Percentiles rank a stretch among this genome's conserved stretches.
Conservation (phyloP, 2,113 vertebrate species). For the Neodontobutis hainanensis region DNA sequence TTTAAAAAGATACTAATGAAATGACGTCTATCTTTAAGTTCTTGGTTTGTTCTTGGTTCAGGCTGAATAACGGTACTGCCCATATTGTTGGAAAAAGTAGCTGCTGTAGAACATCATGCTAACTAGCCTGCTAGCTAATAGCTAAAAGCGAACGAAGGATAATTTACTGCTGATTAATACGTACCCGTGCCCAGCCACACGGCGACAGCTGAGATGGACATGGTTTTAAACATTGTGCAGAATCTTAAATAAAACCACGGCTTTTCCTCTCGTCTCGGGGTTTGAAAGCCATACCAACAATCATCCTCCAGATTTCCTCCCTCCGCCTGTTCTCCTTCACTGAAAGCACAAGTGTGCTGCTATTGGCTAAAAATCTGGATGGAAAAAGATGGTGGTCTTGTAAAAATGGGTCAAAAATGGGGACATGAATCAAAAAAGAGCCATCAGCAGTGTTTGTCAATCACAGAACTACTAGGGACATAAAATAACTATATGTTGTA, state of each 20-base stretch:
- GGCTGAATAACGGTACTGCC: slow-evolving; percentile 29
- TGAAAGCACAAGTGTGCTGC: slow-evolving; percentile 47
- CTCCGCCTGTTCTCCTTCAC: slow-evolving; percentile 64
- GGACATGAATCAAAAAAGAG: slow-evolving; percentile 14
- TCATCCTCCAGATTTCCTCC: slow-evolving; percentile 72
- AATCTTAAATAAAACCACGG: slow-evolving; percentile 50
- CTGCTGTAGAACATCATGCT: slow-evolving; percentile 40
- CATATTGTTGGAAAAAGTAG: slow-evolving; percentile 48
- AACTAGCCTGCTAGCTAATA: slow-evolving; percentile 56
- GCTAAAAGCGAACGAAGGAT: background rate
- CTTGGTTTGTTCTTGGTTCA: background rate
- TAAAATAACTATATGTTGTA: too few relatives aligned
- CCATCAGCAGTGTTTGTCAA: background rate
- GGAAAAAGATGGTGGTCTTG: slow-evolving; percentile 71
- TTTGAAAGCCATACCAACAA: slow-evolving; percentile 71
- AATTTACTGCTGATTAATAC: slow-evolving; percentile 45
- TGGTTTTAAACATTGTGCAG: slow-evolving; percentile 46
- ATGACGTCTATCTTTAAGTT: background rate
- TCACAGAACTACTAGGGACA: too few relatives aligned
- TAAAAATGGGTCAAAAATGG: background rate
- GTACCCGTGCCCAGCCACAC: slow-evolving; percentile 74
- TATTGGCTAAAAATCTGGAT: slow-evolving; percentile 81
- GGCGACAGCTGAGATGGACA: slow-evolving; percentile 65
- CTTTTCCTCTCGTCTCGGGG: slow-evolving; percentile 37
- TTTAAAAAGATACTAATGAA: too few relatives aligned